Evolutionary conservation across 2,888 invertebrate species (phyloP), one percentile per base, ranked within the genome.

Genomic region (Ferrisia virgata): DNA sequence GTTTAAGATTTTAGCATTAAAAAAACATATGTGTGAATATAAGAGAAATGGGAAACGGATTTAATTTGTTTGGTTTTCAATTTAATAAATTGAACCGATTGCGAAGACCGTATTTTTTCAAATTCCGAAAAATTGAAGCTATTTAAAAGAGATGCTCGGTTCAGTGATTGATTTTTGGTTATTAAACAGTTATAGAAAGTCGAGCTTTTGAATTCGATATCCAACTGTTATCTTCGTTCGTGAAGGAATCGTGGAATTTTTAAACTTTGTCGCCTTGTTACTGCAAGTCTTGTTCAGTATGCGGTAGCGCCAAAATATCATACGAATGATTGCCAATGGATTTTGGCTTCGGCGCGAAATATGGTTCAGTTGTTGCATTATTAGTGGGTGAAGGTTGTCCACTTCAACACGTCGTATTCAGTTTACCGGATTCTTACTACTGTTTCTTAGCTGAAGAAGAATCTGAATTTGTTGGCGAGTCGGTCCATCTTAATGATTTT

Each of bases 331-430:
- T 76, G 72, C 72, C 72, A 76, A 36, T 76, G 72, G 36, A 76
- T 76, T 76, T 76, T 76, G 72, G 72, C 72, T 76, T 76, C 15
- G 72, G 72, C 36, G 72, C 72, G 72, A 76, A 76, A 76, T 76
- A 36, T 76, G 72, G 72, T 76, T 76, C 72, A 76, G 72, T 36
- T 18, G 72, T 64, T 64, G 64, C 64, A 64, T 64, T 76, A 76
- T 76, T 76, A 76, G 33, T 76, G 36, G 72, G 72, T 76, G 72
- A 76, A 76, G 72, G 72, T 76, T 76, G 72, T 76, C 72, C 72
- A 36, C 72, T 36, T 76, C 25, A 15, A 36, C 36, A 28, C 18
- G 72, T 72, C 18, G 31, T 18, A 72, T 18, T 9, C 72, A 36
- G 72, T 76, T 76, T 76, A 76, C 72, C 72, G 72, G 72, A 76